These are phyloP conservation scores for Gymnopithys bicolor DNA, from an alignment of 2,797 vertebrate genomes.

Conservation along the genomic window DNA sequence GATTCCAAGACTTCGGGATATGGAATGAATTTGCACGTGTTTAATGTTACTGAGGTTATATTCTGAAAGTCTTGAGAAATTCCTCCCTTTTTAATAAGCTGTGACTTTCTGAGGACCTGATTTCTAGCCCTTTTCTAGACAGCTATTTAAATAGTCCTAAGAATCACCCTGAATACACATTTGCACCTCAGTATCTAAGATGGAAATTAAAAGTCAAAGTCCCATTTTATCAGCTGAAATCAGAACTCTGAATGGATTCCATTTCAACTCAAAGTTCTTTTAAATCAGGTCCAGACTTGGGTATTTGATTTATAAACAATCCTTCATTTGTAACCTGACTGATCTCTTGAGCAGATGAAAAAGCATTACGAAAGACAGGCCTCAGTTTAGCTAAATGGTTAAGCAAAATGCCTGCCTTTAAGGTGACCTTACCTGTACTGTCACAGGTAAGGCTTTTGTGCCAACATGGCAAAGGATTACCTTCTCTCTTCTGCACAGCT, in stretches of 20 bases:
- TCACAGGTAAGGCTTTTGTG: not conserved
- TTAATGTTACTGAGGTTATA: not conserved
- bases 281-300: not conserved
- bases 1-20: constrained; percentile 1
- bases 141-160: not conserved
- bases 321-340: constrained; percentile 9
- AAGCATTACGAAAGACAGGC: not conserved
- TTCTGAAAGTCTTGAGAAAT: constrained; percentile 2
- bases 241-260: not conserved
- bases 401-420: not conserved
- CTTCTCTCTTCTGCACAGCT: not conserved
- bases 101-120: not conserved
- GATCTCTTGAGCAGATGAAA: not conserved
- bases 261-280: not conserved
- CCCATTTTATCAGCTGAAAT: constrained; percentile 20
- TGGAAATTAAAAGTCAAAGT: not conserved
- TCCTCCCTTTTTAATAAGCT: not conserved
- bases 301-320: not conserved
- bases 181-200: not conserved
- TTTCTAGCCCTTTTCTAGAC: not conserved
- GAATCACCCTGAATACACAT: not conserved
- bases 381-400: not conserved
- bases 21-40: constrained; percentile 11
- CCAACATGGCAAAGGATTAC: not conserved
- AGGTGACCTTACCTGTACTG: not conserved